Percentiles rank a stretch among this genome's conserved stretches.
phyloP scores from a whole-genome alignment of 2,113 vertebrate genomes.

The Aepyceros melampus region DNA sequence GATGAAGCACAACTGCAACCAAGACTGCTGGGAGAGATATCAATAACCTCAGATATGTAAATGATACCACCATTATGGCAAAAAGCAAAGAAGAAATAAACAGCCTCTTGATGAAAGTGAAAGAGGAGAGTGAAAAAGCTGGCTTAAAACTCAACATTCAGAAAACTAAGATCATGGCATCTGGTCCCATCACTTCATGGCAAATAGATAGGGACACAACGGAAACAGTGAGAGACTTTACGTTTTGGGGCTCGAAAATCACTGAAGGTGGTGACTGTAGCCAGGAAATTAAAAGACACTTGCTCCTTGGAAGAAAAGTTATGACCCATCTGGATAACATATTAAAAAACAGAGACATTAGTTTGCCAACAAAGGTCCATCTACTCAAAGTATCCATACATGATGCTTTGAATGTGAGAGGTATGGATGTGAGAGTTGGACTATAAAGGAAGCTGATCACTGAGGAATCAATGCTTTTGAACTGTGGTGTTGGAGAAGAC shows the following conservation, averaged over 20 bases:
- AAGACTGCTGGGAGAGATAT: neutral
- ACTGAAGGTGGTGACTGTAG: neutral
- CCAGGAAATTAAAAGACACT: neutral
- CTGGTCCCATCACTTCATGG: neutral
- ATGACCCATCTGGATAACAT: neutral
- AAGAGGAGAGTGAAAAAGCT: neutral
- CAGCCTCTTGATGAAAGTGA: neutral
- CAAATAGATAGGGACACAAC: neutral
- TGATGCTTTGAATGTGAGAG: no score
- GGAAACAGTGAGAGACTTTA: neutral
- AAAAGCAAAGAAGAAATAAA: neutral
- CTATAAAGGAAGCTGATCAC: neutral
- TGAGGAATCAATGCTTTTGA: neutral
- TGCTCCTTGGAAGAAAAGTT: neutral
- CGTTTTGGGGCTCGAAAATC: neutral
- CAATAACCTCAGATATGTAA: neutral
- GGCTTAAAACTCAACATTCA: neutral
- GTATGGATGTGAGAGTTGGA: neutral
- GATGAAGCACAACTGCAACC: neutral
- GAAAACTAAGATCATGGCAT: neutral
- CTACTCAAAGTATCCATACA: neutral
- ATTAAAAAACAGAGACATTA: neutral
- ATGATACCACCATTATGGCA: neutral
- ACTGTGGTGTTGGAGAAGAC: neutral
- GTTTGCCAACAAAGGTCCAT: neutral